Conservation (phyloP, 2,113 vertebrate genomes). For the Triplophysa dalaica region DNA sequence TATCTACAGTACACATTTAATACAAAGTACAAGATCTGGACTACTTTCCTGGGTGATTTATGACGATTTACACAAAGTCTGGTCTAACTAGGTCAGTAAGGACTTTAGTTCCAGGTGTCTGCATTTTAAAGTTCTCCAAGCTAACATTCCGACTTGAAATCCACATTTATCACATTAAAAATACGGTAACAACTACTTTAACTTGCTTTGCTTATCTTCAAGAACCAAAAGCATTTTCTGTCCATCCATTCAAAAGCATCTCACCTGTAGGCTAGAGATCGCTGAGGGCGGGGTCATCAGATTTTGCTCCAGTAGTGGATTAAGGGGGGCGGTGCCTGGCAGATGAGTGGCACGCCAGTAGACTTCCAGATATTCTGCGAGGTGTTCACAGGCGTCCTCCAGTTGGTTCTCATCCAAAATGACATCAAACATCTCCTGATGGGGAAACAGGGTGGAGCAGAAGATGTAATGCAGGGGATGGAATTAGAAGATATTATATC, state of each 20-base stretch:
- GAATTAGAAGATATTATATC: conserved; percentile 57
- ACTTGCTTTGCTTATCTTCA: neutral
- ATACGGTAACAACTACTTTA: too few species aligned
- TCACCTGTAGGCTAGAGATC: conserved; percentile 88
- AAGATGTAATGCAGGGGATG: conserved; percentile 45
- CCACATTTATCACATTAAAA: too few species aligned
- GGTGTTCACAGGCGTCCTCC: conserved; percentile 91
- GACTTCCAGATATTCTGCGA: conserved; percentile 92
- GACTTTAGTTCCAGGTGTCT: neutral
- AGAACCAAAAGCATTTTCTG: neutral
- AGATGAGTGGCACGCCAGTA: conserved; percentile 95
- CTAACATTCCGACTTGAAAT: too few species aligned
- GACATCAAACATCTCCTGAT: conserved; percentile 92
- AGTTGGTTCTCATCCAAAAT: conserved; percentile 97
- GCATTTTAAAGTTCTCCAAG: neutral
- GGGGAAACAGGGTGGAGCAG: neutral
- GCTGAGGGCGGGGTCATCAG: conserved; percentile 82
- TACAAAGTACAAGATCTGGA: neutral
- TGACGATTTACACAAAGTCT: neutral
- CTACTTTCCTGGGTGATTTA: conserved; percentile 14
- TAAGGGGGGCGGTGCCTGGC: conserved; percentile 74
- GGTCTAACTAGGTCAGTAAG: conserved; percentile 10
- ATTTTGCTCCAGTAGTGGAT: conserved; percentile 77
- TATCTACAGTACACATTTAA: neutral
- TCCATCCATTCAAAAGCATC: neutral